These are phyloP conservation scores for Engraulis encrasicolus DNA, from an alignment of 2,113 vertebrate species.

Conservation along the genomic window DNA sequence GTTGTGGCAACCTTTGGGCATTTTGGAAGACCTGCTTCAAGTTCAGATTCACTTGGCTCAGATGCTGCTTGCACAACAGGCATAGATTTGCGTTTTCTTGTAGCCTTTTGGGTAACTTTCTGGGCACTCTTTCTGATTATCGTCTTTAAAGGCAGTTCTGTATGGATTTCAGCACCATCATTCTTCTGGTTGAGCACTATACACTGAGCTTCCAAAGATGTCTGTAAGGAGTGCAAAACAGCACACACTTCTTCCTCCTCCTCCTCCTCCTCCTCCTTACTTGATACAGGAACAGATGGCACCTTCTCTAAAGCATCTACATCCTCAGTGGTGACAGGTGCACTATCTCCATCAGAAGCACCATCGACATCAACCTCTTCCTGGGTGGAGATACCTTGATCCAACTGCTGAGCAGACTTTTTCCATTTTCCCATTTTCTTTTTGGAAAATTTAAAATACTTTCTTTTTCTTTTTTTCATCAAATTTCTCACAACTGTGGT, in stretches of 20 bases:
- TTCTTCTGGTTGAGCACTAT: background rate
- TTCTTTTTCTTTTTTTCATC: background rate
- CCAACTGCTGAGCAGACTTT: background rate
- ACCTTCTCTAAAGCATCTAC: background rate
- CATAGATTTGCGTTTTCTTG: background rate
- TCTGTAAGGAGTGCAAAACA: background rate
- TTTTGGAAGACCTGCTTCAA: background rate
- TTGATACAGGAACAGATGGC: background rate
- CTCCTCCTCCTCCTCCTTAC: background rate
- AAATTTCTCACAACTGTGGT: background rate
- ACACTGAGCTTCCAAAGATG: background rate
- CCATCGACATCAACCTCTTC: no score
- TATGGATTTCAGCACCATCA: background rate
- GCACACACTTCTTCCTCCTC: background rate
- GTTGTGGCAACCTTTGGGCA: background rate
- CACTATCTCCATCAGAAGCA: background rate
- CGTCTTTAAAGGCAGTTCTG: background rate
- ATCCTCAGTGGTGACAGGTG: background rate
- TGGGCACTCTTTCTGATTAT: background rate
- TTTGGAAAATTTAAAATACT: background rate
- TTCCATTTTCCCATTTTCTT: background rate
- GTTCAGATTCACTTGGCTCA: background rate
- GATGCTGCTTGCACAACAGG: background rate
- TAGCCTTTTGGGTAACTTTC: background rate
- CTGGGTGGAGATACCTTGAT: background rate